A percentile compares a stretch with the other conserved stretches of the same genome.
phyloP scores from a whole-genome alignment of 2,113 vertebrate genomes.

The Platycercus adscitus region DNA sequence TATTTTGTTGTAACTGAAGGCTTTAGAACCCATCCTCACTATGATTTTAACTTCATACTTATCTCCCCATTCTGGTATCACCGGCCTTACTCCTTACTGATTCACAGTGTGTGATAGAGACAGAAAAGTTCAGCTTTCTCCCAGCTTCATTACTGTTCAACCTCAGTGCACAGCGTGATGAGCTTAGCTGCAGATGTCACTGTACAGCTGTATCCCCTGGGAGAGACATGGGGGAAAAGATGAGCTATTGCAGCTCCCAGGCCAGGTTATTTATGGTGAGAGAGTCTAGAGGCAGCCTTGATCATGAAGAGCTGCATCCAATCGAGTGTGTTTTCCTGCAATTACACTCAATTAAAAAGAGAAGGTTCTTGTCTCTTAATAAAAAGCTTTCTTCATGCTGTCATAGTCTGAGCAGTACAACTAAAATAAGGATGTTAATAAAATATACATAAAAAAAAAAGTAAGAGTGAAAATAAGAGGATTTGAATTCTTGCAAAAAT shows the following conservation, averaged over 20 bases:
- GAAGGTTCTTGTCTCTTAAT: not conserved
- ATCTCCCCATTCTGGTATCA: not conserved
- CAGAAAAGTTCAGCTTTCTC: not conserved
- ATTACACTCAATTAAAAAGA: conserved; percentile 38
- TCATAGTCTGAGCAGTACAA: not conserved
- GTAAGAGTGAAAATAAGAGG: not conserved
- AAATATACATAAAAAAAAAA: not conserved
- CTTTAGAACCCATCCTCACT: not conserved
- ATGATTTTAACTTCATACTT: not conserved
- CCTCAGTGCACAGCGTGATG: not conserved
- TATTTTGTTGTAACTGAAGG: not conserved
- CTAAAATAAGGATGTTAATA: not conserved
- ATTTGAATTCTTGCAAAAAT: not conserved
- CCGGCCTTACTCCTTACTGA: not conserved
- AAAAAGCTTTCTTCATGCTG: conserved; percentile 22
- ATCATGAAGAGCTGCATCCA: not conserved
- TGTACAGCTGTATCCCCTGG: not conserved
- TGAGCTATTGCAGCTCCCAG: not conserved
- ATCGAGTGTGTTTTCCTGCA: not conserved
- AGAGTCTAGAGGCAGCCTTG: not conserved
- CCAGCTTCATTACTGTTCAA: not conserved
- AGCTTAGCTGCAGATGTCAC: not conserved
- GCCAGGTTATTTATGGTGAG: not conserved
- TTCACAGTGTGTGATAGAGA: not conserved
- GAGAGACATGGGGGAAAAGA: not conserved